Percentiles rank a stretch among this genome's conserved stretches.
Conservation (phyloP, 2,113 vertebrate genomes). For the Heterotilapia buettikoferi region DNA sequence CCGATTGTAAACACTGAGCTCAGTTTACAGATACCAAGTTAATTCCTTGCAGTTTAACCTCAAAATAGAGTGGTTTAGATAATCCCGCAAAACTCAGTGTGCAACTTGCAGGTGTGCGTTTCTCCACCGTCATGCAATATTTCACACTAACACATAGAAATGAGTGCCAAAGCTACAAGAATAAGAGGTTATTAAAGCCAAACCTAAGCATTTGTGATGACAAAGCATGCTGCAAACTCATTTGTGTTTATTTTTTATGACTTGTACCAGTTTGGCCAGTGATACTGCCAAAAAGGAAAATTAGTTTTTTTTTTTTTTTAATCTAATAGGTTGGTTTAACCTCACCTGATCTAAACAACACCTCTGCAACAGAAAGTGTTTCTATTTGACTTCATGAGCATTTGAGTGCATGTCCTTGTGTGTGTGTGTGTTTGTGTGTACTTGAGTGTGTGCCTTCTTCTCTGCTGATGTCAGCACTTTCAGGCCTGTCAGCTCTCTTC, state of each 20-base stretch:
- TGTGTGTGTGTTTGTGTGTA: background rate
- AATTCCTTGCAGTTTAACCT: background rate
- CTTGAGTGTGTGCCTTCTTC: background rate
- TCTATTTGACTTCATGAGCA: background rate
- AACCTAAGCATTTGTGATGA: background rate
- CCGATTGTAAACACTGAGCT: background rate
- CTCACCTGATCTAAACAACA: background rate
- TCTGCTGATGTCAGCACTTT: constrained; percentile 65
- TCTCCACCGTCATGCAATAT: background rate
- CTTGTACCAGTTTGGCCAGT: background rate
- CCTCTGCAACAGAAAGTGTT: background rate
- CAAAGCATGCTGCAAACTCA: background rate
- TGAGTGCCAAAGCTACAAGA: background rate
- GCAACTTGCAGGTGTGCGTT: background rate
- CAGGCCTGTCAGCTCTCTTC: constrained; percentile 17
- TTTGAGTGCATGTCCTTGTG: background rate
- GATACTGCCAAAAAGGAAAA: background rate
- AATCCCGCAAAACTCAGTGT: background rate
- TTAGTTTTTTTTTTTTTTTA: background rate
- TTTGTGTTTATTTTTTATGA: background rate
- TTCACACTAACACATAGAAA: background rate
- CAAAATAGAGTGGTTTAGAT: background rate
- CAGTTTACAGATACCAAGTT: background rate
- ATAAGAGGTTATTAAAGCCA: background rate
- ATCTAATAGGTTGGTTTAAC: background rate